Evolutionary conservation across 2,113 vertebrate species (phyloP).

Genomic region (Ornithorhynchus anatinus): DNA sequence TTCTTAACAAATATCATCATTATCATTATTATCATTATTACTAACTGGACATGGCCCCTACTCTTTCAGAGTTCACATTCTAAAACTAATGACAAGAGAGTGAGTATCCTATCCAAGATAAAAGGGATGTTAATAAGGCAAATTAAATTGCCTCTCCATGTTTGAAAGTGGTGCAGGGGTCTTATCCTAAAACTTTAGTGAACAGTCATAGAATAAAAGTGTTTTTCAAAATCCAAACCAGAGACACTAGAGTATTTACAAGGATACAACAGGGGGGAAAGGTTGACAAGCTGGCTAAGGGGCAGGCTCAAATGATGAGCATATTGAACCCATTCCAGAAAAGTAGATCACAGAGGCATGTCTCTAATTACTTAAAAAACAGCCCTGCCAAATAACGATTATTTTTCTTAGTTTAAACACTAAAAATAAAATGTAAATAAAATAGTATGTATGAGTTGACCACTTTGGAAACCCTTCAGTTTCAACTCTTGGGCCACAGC

Average conservation of each 20-base stretch:
- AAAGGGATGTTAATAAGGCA: slow-evolving; percentile 10
- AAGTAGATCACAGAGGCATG: slow-evolving; percentile 34
- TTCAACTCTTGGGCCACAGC: slow-evolving; percentile 6
- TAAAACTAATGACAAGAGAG: rapidly evolving
- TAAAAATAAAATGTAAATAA: not conserved
- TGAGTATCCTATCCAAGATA: slow-evolving; percentile 24
- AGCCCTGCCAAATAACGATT: not conserved
- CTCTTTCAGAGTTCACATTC: not conserved
- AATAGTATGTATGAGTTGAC: not conserved
- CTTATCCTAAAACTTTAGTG: slow-evolving; percentile 47
- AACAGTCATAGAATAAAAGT: slow-evolving; percentile 30
- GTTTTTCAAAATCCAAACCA: slow-evolving; percentile 61
- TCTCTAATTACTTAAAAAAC: slow-evolving; percentile 33
- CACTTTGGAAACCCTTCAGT: not conserved
- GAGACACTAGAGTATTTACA: slow-evolving; percentile 45
- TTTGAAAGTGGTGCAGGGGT: slow-evolving; percentile 27
- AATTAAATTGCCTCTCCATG: slow-evolving; percentile 48
- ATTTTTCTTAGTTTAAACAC: slow-evolving; percentile 8
- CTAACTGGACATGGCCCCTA: not conserved
- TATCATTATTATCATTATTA: too few relatives aligned
- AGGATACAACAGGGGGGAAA: not conserved
- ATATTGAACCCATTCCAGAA: slow-evolving; percentile 34
- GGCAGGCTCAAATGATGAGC: not conserved
- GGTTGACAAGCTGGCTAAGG: slow-evolving; percentile 29
- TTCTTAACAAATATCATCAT: too few relatives aligned